Evolutionary conservation across 2,113 vertebrate genomes (phyloP).

Genomic region (Corapipo altera): DNA sequence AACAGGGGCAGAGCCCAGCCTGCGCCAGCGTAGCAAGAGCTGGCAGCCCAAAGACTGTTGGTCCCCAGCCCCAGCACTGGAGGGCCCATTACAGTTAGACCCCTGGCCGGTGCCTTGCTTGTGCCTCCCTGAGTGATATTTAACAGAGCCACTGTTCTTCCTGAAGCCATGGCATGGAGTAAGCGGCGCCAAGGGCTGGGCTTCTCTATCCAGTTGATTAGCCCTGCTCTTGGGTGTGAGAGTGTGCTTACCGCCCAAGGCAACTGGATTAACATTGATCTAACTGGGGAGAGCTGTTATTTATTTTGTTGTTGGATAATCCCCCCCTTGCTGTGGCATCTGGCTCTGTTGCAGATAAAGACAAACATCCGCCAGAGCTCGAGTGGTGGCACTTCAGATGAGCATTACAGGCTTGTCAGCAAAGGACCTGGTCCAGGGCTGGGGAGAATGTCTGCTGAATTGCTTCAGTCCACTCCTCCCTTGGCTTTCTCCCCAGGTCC

Average conservation of each 20-base stretch:
- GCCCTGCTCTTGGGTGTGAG: not conserved
- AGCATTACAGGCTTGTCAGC: not conserved
- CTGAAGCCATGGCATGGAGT: fast-evolving
- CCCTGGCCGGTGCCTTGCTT: not conserved
- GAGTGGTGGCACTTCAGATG: not conserved
- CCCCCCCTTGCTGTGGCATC: constrained; percentile 25
- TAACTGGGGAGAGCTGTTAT: constrained; percentile 23
- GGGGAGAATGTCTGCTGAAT: not conserved
- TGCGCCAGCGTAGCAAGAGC: fast-evolving
- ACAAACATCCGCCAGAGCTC: not conserved
- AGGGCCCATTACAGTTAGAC: not conserved
- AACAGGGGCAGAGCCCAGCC: not conserved
- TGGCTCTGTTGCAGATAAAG: not conserved
- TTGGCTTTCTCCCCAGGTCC: not conserved
- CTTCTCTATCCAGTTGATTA: not conserved
- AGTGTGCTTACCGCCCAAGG: not conserved
- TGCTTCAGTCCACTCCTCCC: not conserved
- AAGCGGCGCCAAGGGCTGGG: not conserved
- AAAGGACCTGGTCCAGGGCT: not conserved
- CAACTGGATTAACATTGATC: constrained; percentile 51
- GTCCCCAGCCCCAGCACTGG: fast-evolving
- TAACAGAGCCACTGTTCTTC: not conserved
- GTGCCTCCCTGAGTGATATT: not conserved
- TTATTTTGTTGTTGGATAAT: constrained; percentile 58
- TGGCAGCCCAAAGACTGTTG: not conserved